Evolutionary conservation across 2,113 vertebrate genomes (phyloP).

Genomic region (Tapirus terrestris): DNA sequence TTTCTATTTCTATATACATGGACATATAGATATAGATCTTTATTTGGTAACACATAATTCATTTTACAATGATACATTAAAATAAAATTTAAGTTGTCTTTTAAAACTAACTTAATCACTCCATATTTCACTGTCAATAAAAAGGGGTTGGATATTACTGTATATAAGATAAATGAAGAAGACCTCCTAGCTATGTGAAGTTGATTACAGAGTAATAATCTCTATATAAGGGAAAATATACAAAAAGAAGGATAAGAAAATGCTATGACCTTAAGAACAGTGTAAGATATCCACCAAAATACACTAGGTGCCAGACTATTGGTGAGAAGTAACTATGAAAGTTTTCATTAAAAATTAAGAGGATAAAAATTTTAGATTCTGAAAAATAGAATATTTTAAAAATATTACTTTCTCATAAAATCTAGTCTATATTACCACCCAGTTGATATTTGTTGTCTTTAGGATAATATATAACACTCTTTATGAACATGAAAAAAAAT

Average conservation of each 20-base stretch:
- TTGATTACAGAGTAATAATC: background rate
- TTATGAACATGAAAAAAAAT: background rate
- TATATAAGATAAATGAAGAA: background rate
- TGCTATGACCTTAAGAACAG: background rate
- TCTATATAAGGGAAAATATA: background rate
- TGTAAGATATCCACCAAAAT: background rate
- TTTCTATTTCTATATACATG: background rate
- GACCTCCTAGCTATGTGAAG: background rate
- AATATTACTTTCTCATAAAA: background rate
- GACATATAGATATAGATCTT: background rate
- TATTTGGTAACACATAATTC: background rate
- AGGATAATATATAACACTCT: background rate
- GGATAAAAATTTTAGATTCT: background rate
- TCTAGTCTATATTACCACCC: background rate
- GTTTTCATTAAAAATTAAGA: background rate
- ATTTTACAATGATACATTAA: background rate
- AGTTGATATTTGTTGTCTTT: background rate
- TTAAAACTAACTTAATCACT: background rate
- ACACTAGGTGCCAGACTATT: background rate
- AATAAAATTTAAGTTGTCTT: background rate
- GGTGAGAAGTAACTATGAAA: background rate
- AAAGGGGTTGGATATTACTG: background rate
- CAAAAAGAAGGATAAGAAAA: background rate
- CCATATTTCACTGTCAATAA: background rate
- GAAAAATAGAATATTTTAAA: background rate